Evolutionary conservation across 2,888 invertebrate genomes (phyloP).

Genomic region (Metacarcinus magister): DNA sequence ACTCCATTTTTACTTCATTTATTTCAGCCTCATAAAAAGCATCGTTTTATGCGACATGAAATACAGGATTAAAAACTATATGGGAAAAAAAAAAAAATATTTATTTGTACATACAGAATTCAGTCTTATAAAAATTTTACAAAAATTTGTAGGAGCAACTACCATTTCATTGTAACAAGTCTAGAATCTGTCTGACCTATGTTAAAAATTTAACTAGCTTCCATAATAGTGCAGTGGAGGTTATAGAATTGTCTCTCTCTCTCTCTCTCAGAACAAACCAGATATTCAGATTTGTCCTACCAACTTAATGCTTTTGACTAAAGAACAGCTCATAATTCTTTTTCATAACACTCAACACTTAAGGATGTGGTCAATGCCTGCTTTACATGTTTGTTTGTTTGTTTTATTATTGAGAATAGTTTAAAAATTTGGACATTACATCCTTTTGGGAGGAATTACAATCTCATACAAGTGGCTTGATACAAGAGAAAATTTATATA

Average conservation of each 20-base stretch:
- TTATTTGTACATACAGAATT: constrained; percentile 44
- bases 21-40: neutral
- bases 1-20: no score
- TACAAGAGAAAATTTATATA: neutral
- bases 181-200: neutral
- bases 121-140: neutral
- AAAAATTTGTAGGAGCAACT: constrained; percentile 4
- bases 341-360: neutral
- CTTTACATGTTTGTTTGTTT: neutral
- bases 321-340: neutral
- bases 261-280: no score
- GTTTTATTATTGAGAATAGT: neutral
- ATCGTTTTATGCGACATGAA: neutral
- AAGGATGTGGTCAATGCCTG: neutral
- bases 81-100: neutral
- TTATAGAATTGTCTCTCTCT: neutral
- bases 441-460: neutral
- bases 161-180: neutral
- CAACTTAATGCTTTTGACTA: neutral
- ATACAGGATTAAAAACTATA: neutral
- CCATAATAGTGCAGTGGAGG: neutral
- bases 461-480: neutral
- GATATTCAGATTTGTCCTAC: no score
- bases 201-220: neutral
- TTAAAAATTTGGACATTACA: neutral